Percentiles rank a stretch among this genome's conserved stretches.
Conservation (phyloP, 2,888 invertebrate species). For the Melinaea menophilus region DNA sequence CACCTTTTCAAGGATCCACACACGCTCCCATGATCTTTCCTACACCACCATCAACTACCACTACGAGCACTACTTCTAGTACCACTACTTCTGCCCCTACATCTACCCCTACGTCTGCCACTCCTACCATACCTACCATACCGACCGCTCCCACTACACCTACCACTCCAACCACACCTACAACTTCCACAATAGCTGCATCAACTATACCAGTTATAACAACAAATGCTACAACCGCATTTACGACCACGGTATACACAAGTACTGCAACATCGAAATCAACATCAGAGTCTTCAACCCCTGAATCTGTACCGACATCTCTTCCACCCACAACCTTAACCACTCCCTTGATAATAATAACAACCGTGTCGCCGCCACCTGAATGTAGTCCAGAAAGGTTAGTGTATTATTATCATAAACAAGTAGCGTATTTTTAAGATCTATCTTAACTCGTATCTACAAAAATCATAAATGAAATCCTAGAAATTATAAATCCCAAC, state of each 20-base stretch:
- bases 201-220: slow-evolving; percentile 10
- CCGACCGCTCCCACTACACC: slow-evolving; percentile 11
- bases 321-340: slow-evolving; percentile 25
- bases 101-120: slow-evolving; percentile 14
- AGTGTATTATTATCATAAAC: slow-evolving; percentile 18
- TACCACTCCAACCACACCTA: slow-evolving; percentile 17
- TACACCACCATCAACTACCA: slow-evolving; percentile 15
- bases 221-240: background rate
- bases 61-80: slow-evolving; percentile 15
- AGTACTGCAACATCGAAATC: slow-evolving; percentile 9
- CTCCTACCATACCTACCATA: slow-evolving; percentile 14
- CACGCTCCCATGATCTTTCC: slow-evolving; percentile 40
- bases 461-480: no score
- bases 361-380: slow-evolving; percentile 61
- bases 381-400: slow-evolving; percentile 58
- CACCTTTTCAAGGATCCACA: slow-evolving; percentile 40
- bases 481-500: no score
- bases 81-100: slow-evolving; percentile 10
- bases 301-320: slow-evolving; percentile 9
- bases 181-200: slow-evolving; percentile 19
- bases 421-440: background rate
- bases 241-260: background rate
- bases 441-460: no score
- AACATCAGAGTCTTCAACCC: background rate
- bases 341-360: slow-evolving; percentile 37